These are phyloP conservation scores for Octodon degus DNA, from an alignment of 2,113 vertebrate species.

Conservation along the genomic window DNA sequence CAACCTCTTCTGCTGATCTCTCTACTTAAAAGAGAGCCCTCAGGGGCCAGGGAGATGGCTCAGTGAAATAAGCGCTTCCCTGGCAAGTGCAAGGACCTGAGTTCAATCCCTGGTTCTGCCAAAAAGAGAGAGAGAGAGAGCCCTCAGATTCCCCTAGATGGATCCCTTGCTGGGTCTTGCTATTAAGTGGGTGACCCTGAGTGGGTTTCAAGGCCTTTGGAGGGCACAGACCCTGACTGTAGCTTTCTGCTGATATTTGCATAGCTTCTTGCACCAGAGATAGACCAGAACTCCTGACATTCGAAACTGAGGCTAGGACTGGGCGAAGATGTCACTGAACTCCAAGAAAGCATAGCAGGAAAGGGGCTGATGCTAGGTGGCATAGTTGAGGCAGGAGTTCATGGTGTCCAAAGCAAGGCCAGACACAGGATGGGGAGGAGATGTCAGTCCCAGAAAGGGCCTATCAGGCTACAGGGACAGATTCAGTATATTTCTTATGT, in stretches of 20 bases:
- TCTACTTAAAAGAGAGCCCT: neutral
- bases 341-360: neutral
- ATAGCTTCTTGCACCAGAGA: neutral
- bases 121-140: neutral
- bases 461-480: neutral
- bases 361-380: accelerated
- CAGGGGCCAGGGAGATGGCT: too few relatives aligned
- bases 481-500: neutral
- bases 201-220: neutral
- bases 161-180: too few relatives aligned
- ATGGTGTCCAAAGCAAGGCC: neutral
- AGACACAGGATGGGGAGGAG: neutral
- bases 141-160: too few relatives aligned
- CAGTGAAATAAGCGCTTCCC: too few relatives aligned
- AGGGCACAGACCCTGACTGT: too few relatives aligned
- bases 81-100: too few relatives aligned
- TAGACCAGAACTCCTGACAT: neutral
- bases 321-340: neutral
- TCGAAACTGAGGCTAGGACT: neutral
- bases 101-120: too few relatives aligned
- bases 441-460: neutral
- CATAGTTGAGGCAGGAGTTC: neutral
- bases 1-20: neutral
- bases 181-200: neutral
- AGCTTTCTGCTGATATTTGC: neutral